Evolutionary conservation across 2,797 vertebrate genomes (phyloP).

Genomic region (Mionectes olivaceus): DNA sequence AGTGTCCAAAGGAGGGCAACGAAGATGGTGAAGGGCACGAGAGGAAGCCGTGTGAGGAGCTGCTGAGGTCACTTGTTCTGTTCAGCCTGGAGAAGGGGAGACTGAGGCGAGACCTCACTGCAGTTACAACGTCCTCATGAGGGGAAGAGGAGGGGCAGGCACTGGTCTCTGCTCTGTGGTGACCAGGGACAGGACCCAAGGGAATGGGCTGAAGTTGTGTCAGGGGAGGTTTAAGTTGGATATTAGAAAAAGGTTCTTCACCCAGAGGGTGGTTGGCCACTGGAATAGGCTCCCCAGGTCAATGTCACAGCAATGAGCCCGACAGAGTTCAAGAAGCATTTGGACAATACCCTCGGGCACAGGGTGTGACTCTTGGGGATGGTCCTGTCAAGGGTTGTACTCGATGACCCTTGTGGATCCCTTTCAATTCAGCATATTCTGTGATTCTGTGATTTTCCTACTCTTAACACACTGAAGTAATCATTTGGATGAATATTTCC

Average conservation of each 20-base stretch:
- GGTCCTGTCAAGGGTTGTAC: background rate
- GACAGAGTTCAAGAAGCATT: background rate
- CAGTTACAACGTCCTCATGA: background rate
- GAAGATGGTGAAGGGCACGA: background rate
- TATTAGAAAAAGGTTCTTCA: background rate
- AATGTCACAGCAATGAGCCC: background rate
- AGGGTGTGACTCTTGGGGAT: background rate
- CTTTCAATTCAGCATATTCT: background rate
- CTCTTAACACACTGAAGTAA: background rate
- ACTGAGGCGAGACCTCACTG: background rate
- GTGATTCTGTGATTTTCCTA: background rate
- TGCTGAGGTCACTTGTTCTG: background rate
- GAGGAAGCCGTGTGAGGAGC: background rate
- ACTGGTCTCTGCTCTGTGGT: background rate
- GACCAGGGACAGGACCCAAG: background rate
- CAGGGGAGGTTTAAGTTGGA: background rate
- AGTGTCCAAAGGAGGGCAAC: background rate
- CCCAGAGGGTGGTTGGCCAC: background rate
- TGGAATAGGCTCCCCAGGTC: background rate
- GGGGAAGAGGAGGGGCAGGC: background rate
- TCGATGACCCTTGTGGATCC: background rate
- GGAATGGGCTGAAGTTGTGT: background rate
- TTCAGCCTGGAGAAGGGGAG: background rate
- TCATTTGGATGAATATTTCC: background rate
- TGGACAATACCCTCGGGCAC: background rate